Evolutionary conservation across 2,888 invertebrate genomes (phyloP).

Genomic region (Mamestra brassicae): DNA sequence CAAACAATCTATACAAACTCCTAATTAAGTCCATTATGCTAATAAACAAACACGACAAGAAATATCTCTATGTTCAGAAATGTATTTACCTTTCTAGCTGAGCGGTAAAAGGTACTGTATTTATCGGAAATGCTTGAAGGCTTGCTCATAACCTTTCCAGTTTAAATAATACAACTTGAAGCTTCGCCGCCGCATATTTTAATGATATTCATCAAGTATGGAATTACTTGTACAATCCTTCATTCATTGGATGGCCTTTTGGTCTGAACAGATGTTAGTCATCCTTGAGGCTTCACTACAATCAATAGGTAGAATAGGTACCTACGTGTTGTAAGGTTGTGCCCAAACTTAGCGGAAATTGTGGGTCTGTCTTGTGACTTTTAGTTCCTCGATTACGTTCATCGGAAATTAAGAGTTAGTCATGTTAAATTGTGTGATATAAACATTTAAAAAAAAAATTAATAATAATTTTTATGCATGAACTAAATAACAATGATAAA

Average conservation of each 20-base stretch:
- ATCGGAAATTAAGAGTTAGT: background rate
- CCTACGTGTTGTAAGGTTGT: constrained; percentile 20
- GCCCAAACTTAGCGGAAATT: constrained; percentile 32
- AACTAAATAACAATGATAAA: too few species aligned
- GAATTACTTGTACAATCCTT: constrained; percentile 52
- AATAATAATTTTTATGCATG: too few species aligned
- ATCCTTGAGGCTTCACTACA: constrained; percentile 22
- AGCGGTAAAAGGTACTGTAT: constrained; percentile 45
- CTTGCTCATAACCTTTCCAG: constrained; percentile 54
- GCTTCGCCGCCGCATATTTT: constrained; percentile 43
- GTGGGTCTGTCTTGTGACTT: background rate
- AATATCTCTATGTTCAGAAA: constrained; percentile 31
- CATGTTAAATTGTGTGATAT: background rate
- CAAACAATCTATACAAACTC: background rate
- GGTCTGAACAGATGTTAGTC: constrained; percentile 31
- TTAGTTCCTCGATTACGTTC: background rate
- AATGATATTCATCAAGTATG: constrained; percentile 56
- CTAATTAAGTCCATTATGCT: constrained; percentile 20
- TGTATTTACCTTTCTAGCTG: constrained; percentile 28
- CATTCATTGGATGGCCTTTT: constrained; percentile 47
- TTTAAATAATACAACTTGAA: constrained; percentile 44
- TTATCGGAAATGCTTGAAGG: constrained; percentile 43
- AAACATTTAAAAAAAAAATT: too few species aligned
- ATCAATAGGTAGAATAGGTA: background rate
- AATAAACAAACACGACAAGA: constrained; percentile 18